phyloP scores from a whole-genome alignment of 2,797 vertebrate genomes.

The Rallus crepitans region DNA sequence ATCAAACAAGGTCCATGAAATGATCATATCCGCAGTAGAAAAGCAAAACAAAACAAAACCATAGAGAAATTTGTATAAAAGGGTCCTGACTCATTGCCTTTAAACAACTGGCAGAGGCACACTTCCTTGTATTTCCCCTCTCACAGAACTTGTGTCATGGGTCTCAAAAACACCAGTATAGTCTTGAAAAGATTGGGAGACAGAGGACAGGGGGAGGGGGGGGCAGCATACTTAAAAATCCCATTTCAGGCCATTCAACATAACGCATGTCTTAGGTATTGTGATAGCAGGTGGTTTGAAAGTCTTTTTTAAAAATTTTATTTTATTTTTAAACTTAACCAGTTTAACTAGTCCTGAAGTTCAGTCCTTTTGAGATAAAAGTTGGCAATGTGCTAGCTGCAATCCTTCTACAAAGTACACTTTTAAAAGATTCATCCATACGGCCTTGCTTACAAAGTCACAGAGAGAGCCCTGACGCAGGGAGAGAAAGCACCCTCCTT shows the following conservation, averaged over 20 bases:
- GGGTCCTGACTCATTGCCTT: neutral
- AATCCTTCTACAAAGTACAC: neutral
- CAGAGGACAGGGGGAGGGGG: too few species aligned
- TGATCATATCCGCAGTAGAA: neutral
- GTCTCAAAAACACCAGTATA: neutral
- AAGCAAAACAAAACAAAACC: neutral
- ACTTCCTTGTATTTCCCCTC: neutral
- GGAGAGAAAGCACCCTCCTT: neutral
- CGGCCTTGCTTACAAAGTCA: neutral
- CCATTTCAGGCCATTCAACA: neutral
- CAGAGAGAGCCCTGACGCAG: neutral
- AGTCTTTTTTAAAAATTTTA: neutral
- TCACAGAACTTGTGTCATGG: rapidly evolving
- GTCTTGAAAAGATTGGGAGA: neutral
- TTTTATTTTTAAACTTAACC: neutral
- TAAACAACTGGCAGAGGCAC: neutral
- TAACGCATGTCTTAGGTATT: neutral
- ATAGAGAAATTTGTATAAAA: neutral
- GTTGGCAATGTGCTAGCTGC: neutral
- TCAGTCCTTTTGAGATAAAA: neutral
- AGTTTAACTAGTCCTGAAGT: neutral
- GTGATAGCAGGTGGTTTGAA: neutral
- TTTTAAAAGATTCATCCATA: neutral
- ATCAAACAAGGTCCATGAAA: neutral
- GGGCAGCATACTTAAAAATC: neutral